Evolutionary conservation across 2,113 vertebrate species (phyloP).

Genomic region (Semnopithecus entellus): DNA sequence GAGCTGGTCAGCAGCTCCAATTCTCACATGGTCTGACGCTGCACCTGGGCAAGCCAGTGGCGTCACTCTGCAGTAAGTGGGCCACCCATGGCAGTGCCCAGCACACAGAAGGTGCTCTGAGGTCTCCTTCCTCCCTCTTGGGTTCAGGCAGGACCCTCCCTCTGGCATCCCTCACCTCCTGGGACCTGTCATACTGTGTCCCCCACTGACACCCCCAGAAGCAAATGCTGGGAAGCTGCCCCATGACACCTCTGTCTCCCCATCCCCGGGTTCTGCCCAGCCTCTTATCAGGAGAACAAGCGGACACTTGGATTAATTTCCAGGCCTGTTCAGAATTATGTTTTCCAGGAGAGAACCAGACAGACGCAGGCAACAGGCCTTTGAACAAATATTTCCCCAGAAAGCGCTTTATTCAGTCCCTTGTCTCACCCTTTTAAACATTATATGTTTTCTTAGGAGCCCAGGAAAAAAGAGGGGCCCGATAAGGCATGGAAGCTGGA

Average conservation of each 20-base stretch:
- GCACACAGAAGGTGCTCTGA: not conserved
- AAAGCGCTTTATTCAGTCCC: constrained; percentile 37
- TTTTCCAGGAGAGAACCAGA: constrained; percentile 46
- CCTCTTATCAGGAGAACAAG: not conserved
- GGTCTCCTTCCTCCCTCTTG: not conserved
- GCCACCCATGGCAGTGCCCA: rapidly evolving
- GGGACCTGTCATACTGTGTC: not conserved
- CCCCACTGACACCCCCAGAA: not conserved
- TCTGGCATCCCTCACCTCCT: not conserved
- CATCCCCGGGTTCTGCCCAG: not conserved
- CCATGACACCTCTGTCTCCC: not conserved
- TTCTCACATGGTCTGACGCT: rapidly evolving
- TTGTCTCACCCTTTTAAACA: constrained; percentile 52
- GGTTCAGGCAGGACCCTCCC: not conserved
- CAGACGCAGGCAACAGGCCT: constrained; percentile 16
- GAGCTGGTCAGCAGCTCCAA: not conserved
- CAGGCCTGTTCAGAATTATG: constrained; percentile 31
- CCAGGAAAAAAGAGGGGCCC: not conserved
- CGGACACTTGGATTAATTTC: constrained; percentile 16
- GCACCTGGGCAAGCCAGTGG: not conserved
- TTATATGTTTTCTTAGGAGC: constrained; percentile 38
- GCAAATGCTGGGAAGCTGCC: rapidly evolving
- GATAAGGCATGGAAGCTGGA: not conserved
- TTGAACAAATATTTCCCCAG: constrained; percentile 52
- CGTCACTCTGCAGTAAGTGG: rapidly evolving